Evolutionary conservation across 2,888 invertebrate genomes (phyloP), one percentile per base, ranked within the genome.

Genomic region (Callyntrura guangdongensis): DNA sequence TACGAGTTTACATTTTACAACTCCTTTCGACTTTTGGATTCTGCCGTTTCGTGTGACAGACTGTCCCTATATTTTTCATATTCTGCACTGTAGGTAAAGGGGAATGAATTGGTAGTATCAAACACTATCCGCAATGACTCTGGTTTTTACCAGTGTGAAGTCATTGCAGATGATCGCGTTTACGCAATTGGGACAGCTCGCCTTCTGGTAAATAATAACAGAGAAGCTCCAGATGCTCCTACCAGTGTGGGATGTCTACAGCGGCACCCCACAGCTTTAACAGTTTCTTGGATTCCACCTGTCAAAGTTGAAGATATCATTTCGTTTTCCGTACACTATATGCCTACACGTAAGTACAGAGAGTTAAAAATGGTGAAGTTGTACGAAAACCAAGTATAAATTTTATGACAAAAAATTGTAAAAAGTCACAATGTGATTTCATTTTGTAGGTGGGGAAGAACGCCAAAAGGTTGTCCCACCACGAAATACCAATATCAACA

Each of bases 81-180:
- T 36, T 36, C 36, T 27, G 36, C 14, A 14, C n/a, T 83, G 3
- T 25, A 92, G 90, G 91, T 89, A 22, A 91, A 90, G 72, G 91
- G 92, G 67, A 93, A 93, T 84, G 93, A 93, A 84, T 86, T 93
- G 27, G 92, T 93, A n/a, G 91, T 93, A 45, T 93, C 93, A 17
- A 93, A 93, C 69, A 93, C 93, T n/a, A 93, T 93, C 74, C 77
- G 91, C 20, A 93, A 92, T 85, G 93, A 93, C 90, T 93, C 93
- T 53, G 93, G 93, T 0, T 93, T 93, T 81, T 93, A 93, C 77
- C 93, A 93, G 47, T 93, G 93, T 79, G 93, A 93, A 91, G 93
- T 93, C 12, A 83, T 93, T 86, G 91, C 91, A 3, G 92, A 92
- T 67, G 92, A 91, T 20, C 89, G 84, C 17, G 89, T 92, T 20